These are phyloP conservation scores for Acrobasis suavella DNA, from an alignment of 2,888 invertebrate species.

Conservation along the genomic window DNA sequence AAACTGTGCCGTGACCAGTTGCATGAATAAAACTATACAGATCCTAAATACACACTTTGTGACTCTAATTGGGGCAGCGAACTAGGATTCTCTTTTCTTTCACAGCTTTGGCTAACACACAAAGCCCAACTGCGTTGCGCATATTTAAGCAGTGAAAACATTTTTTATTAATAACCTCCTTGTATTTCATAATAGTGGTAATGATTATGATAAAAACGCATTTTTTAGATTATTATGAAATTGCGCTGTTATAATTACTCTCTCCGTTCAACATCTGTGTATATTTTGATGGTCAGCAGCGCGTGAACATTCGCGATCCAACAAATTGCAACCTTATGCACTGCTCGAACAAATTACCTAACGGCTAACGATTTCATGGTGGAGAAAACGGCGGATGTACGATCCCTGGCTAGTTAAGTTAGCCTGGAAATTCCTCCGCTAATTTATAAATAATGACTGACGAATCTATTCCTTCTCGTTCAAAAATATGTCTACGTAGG, in stretches of 20 bases:
- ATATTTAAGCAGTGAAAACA: too few relatives aligned
- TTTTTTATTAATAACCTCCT: not conserved
- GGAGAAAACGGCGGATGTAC: constrained; percentile 13
- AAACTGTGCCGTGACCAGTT: constrained; percentile 12
- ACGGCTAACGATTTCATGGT: not conserved
- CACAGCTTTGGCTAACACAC: too few relatives aligned
- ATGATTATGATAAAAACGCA: not conserved
- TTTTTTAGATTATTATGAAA: not conserved
- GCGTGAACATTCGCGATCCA: constrained; percentile 6
- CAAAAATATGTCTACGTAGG: too few relatives aligned
- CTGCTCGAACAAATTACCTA: constrained; percentile 2
- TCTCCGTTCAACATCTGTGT: constrained; percentile 2
- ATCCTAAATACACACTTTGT: too few relatives aligned
- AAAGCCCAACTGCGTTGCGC: too few relatives aligned
- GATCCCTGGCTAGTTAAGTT: too few relatives aligned
- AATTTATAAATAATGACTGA: constrained; percentile 10
- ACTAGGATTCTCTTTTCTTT: too few relatives aligned
- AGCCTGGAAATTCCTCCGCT: constrained; percentile 1
- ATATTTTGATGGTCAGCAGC: not conserved
- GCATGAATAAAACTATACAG: not conserved
- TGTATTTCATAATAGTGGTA: constrained; percentile 4
- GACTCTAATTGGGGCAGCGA: too few relatives aligned
- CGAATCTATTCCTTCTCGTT: too few relatives aligned
- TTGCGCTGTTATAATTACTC: constrained; percentile 1
- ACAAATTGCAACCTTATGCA: constrained; percentile 16